Conservation (phyloP, 2,113 vertebrate species). For the Solea solea region DNA sequence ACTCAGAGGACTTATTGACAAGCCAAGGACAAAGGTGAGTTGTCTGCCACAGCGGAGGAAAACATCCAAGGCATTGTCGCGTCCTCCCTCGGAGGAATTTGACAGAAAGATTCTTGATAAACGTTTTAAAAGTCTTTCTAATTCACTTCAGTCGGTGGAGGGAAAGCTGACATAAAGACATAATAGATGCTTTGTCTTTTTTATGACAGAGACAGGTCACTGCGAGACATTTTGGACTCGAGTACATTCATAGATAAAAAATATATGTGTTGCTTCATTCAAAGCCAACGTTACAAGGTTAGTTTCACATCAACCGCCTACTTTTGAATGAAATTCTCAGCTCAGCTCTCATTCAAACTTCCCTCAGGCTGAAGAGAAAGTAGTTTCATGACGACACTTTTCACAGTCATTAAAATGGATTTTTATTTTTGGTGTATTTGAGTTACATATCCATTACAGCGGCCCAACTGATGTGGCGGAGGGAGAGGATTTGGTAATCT, state of each 20-base stretch:
- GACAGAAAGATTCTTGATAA: conserved; percentile 27
- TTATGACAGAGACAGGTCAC: too few relatives aligned
- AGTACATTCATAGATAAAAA: not conserved
- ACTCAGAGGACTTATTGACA: conserved; percentile 58
- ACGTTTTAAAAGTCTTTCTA: conserved; percentile 13
- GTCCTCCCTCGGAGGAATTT: conserved; percentile 20
- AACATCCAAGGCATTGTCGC: conserved; percentile 26
- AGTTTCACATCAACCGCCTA: conserved; percentile 45
- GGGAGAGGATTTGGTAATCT: conserved; percentile 27
- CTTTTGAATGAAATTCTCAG: conserved; percentile 28
- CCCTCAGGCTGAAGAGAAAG: not conserved
- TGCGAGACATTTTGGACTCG: too few relatives aligned
- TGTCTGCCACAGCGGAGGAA: conserved; percentile 57
- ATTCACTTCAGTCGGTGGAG: conserved; percentile 20
- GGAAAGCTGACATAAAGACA: too few relatives aligned
- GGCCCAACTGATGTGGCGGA: conserved; percentile 2
- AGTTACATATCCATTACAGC: conserved; percentile 10
- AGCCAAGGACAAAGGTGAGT: conserved; percentile 54
- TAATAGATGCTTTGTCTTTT: too few relatives aligned
- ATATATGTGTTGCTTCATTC: conserved; percentile 30
- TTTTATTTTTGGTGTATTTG: conserved; percentile 5
- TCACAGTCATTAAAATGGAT: conserved; percentile 21
- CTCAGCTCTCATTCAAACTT: conserved; percentile 3
- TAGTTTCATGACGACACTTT: conserved; percentile 19
- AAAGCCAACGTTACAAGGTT: not conserved